Percentiles rank a stretch among this genome's conserved stretches.
phyloP scores from a whole-genome alignment of 92 coral and sea anemone species.

The Zoanthus sociatus region DNA sequence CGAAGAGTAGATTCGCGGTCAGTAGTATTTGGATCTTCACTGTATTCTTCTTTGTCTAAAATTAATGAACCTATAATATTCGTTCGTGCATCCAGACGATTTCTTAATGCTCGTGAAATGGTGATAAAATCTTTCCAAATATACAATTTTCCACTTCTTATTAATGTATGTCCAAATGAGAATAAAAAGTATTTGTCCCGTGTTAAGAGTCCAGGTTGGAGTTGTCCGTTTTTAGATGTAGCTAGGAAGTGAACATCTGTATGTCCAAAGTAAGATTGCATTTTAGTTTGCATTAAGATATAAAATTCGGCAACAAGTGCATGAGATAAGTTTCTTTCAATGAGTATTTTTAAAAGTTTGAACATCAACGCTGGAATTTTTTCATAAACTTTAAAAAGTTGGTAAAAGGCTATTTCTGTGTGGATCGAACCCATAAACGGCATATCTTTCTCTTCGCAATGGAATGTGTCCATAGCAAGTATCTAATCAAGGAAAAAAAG shows the following conservation, averaged over 20 bases:
- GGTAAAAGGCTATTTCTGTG: not conserved
- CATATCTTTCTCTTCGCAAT: not conserved
- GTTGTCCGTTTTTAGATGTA: too few species aligned
- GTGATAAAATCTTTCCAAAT: not conserved
- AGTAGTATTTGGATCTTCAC: not conserved
- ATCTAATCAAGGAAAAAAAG: not conserved
- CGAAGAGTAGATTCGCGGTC: not conserved
- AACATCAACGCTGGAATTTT: not conserved
- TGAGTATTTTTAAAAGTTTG: too few species aligned
- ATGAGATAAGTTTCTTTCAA: too few species aligned
- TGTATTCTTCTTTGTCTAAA: not conserved
- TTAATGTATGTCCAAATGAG: too few species aligned
- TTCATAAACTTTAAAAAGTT: not conserved
- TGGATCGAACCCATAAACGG: conserved; percentile 5
- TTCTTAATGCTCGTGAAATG: not conserved
- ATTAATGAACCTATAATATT: not conserved
- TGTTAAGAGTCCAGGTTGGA: too few species aligned
- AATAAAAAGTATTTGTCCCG: too few species aligned
- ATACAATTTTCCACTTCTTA: not conserved
- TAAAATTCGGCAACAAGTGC: too few species aligned
- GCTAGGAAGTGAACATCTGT: too few species aligned
- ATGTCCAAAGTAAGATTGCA: too few species aligned
- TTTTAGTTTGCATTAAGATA: too few species aligned
- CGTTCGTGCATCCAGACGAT: not conserved
- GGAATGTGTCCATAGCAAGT: conserved; percentile 2